Conservation (phyloP, 2,888 invertebrate species). For the Drosophila birchii region DNA sequence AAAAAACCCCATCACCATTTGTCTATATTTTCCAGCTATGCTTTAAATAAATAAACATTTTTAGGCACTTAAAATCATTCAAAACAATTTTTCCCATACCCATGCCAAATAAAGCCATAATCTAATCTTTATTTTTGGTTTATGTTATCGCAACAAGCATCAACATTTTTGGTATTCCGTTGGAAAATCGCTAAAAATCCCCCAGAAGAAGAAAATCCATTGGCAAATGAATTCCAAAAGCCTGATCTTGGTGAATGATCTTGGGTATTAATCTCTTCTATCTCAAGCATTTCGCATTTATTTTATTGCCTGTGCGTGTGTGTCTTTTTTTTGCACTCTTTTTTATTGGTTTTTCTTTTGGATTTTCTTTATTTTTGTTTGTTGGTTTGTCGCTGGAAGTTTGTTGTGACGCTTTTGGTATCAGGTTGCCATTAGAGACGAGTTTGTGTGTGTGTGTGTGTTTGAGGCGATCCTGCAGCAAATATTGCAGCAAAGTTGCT, state of each 20-base stretch:
- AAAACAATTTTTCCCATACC: neutral
- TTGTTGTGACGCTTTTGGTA: conserved; percentile 76
- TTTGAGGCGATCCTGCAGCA: conserved; percentile 60
- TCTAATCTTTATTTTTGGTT: conserved; percentile 7
- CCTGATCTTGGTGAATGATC: conserved; percentile 28
- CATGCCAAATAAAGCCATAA: neutral
- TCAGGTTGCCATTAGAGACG: conserved; percentile 68
- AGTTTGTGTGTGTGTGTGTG: conserved; percentile 46
- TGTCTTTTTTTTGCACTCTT: conserved; percentile 14
- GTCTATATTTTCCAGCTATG: neutral
- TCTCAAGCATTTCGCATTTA: conserved; percentile 21
- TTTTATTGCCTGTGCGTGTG: conserved; percentile 58
- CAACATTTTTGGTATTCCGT: conserved; percentile 4
- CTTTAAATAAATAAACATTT: neutral
- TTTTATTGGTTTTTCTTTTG: conserved; percentile 39
- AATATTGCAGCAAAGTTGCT: conserved; percentile 50
- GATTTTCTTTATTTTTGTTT: conserved; percentile 45
- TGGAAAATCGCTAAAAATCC: neutral
- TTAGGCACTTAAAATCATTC: neutral
- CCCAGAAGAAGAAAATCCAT: neutral
- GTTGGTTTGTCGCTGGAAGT: conserved; percentile 42
- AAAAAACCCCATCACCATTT: neutral
- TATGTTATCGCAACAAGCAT: conserved; percentile 9
- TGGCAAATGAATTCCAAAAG: neutral
- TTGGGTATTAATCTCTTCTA: conserved; percentile 26